These are phyloP conservation scores for Melanchra persicariae DNA, from an alignment of 2,888 invertebrate genomes.

Conservation along the genomic window DNA sequence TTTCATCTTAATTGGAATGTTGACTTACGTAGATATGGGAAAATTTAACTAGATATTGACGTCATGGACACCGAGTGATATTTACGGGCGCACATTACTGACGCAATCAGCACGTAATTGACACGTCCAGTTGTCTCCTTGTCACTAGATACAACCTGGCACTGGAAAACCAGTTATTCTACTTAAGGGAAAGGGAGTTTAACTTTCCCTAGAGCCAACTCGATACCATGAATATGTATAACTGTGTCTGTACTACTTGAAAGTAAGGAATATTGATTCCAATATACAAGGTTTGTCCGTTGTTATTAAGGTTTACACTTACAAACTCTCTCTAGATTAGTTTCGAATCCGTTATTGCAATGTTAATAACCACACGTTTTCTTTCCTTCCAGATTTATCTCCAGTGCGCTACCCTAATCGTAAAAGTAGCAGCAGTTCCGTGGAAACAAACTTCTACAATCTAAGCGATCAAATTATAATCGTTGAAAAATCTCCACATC, in stretches of 20 bases:
- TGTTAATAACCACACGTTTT: not conserved
- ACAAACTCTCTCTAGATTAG: not conserved
- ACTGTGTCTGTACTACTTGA: constrained; percentile 58
- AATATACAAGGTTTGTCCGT: constrained; percentile 19
- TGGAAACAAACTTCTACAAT: constrained; percentile 93
- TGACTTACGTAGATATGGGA: constrained; percentile 37
- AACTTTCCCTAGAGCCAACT: constrained; percentile 67
- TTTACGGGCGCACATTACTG: constrained; percentile 27
- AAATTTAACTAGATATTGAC: constrained; percentile 47
- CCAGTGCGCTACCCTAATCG: constrained; percentile 92
- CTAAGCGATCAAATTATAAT: constrained; percentile 91
- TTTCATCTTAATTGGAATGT: constrained; percentile 49
- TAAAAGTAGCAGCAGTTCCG: constrained; percentile 92
- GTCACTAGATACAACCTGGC: constrained; percentile 48
- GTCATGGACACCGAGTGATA: constrained; percentile 27
- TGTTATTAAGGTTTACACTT: not conserved
- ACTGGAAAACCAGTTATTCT: constrained; percentile 52
- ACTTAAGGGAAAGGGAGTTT: constrained; percentile 61
- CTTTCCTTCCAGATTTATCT: constrained; percentile 91
- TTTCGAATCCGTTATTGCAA: constrained; percentile 2
- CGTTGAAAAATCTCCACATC: constrained; percentile 90
- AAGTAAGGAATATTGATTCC: constrained; percentile 48
- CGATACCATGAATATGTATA: constrained; percentile 65
- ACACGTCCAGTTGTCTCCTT: constrained; percentile 35
- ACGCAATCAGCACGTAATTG: constrained; percentile 54